A percentile compares a stretch with the other conserved stretches of the same genome.
phyloP scores from a whole-genome alignment of 2,888 invertebrate species.

The Caenorhabditis sp. region DNA sequence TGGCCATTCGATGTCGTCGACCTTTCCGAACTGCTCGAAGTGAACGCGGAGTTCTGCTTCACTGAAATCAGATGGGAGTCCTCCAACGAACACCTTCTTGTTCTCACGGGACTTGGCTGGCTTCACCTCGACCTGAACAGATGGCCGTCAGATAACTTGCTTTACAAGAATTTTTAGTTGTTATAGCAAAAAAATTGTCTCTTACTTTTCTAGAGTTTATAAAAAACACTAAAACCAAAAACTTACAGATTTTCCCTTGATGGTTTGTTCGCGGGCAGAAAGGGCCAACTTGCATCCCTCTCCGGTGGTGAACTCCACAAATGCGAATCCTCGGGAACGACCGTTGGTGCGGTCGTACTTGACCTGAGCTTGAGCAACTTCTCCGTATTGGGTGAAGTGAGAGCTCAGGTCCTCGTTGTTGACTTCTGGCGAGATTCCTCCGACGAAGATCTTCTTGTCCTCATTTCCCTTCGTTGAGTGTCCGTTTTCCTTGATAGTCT shows the following conservation, averaged over 20 bases:
- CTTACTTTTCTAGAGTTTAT: too few relatives aligned
- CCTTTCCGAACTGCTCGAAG: conserved; percentile 83
- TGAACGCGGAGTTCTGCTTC: conserved; percentile 82
- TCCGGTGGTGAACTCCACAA: conserved; percentile 82
- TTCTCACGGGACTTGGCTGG: conserved; percentile 83
- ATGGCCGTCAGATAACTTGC: neutral
- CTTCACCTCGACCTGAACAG: conserved; percentile 81
- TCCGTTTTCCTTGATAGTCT: conserved; percentile 76
- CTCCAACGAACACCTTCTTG: conserved; percentile 84
- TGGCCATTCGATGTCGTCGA: conserved; percentile 83
- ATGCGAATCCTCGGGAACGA: conserved; percentile 83
- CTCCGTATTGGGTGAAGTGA: conserved; percentile 82
- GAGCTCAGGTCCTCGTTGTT: conserved; percentile 81
- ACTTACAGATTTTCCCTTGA: conserved; percentile 80
- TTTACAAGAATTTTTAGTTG: neutral
- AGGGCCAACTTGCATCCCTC: conserved; percentile 82
- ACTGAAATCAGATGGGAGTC: conserved; percentile 82
- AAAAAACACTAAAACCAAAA: neutral
- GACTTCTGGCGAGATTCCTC: conserved; percentile 83
- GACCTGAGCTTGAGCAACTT: conserved; percentile 81
- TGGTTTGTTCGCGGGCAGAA: conserved; percentile 79
- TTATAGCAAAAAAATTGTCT: neutral
- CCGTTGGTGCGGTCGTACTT: conserved; percentile 83
- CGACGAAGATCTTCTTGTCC: conserved; percentile 83
- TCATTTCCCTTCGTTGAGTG: conserved; percentile 78